Evolutionary conservation across 2,888 invertebrate species (phyloP).

Genomic region (Melanostoma mellinum): DNA sequence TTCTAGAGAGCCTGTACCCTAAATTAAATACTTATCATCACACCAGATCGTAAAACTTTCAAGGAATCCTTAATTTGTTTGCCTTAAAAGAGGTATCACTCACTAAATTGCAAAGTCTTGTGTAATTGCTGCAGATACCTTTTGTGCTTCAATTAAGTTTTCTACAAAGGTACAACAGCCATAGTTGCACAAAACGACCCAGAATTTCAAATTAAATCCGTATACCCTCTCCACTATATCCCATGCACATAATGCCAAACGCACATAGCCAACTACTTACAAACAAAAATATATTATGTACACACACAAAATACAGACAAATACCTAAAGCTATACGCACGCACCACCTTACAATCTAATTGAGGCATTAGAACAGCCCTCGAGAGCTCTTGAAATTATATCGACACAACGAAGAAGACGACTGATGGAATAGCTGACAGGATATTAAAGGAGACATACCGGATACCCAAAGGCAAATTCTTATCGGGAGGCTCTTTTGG

Average conservation of each 20-base stretch:
- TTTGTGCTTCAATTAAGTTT: conserved; percentile 65
- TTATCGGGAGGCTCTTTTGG: conserved; percentile 31
- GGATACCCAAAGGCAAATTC: conserved; percentile 38
- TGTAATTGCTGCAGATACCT: conserved; percentile 66
- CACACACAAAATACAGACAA: conserved; percentile 11
- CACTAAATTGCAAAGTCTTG: conserved; percentile 60
- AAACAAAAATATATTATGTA: conserved; percentile 12
- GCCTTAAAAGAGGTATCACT: conserved; percentile 58
- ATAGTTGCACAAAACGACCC: conserved; percentile 60
- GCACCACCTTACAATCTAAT: conserved; percentile 57
- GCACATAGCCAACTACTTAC: conserved; percentile 17
- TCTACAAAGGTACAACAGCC: conserved; percentile 7
- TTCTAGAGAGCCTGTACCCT: conserved; percentile 38
- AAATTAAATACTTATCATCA: conserved; percentile 61
- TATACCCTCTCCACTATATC: background rate
- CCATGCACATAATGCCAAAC: conserved; percentile 10
- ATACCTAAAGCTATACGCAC: conserved; percentile 26
- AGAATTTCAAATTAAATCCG: conserved; percentile 56
- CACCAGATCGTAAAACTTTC: conserved; percentile 43
- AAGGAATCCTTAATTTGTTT: conserved; percentile 69
- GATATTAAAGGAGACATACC: conserved; percentile 61
- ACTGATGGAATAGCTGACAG: conserved; percentile 41
- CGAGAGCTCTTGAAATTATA: conserved; percentile 57
- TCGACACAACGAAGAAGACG: conserved; percentile 56
- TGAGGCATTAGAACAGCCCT: conserved; percentile 63